Conservation (phyloP, 1,140 invertebrate genomes). For the Metopolophium dirhodum region DNA sequence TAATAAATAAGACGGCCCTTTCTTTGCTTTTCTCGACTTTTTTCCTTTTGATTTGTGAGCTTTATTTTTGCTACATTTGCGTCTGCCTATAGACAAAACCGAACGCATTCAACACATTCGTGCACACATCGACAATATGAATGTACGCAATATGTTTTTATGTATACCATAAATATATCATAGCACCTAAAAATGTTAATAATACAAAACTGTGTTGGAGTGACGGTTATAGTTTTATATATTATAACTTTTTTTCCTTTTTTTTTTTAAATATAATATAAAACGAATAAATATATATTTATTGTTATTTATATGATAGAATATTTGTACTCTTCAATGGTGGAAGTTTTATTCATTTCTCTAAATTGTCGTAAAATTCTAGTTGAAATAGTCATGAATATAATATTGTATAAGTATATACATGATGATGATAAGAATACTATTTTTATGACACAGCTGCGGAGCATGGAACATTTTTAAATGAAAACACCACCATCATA, state of each 20-base stretch:
- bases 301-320: background rate
- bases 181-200: background rate
- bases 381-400: background rate
- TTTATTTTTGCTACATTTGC: slow-evolving; percentile 31
- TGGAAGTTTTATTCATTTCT: background rate
- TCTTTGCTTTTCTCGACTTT: background rate
- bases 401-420: background rate
- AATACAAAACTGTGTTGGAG: background rate
- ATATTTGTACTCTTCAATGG: background rate
- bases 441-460: background rate
- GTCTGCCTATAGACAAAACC: background rate
- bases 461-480: background rate
- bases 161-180: background rate
- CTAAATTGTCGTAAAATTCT: background rate
- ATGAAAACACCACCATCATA: background rate
- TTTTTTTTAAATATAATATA: background rate
- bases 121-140: background rate
- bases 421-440: background rate
- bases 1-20: background rate
- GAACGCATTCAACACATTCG: background rate
- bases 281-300: background rate
- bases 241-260: too few species aligned
- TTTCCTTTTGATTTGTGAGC: background rate
- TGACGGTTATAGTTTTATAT: background rate
- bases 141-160: background rate